Conservation (phyloP, 2,797 vertebrate genomes). For the Centroberyx gerrardi region DNA sequence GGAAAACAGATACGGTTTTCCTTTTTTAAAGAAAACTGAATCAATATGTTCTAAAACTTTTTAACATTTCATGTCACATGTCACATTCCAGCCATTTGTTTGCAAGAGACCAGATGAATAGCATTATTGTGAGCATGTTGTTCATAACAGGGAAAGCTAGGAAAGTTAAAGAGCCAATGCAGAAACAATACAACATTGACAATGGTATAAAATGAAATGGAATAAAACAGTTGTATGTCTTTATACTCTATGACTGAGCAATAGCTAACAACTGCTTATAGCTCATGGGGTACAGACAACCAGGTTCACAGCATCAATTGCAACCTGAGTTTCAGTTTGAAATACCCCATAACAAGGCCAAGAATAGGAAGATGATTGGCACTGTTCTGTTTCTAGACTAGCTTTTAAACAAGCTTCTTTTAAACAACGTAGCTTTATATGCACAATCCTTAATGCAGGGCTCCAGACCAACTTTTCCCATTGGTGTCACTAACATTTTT, state of each 20-base stretch:
- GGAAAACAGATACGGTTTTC: too few relatives aligned
- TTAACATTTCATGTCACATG: neutral
- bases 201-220: neutral
- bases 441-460: conserved; percentile 9
- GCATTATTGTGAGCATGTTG: too few relatives aligned
- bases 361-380: too few relatives aligned
- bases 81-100: neutral
- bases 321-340: neutral
- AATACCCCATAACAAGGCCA: neutral
- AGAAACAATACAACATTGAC: conserved; percentile 4
- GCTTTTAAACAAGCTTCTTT: too few relatives aligned
- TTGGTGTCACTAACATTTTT: too few relatives aligned
- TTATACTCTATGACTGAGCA: neutral
- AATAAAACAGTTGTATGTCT: neutral
- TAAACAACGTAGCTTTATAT: neutral
- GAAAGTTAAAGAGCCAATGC: too few relatives aligned
- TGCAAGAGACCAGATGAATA: neutral
- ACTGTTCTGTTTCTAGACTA: too few relatives aligned
- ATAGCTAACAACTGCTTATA: neutral
- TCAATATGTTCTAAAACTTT: conserved; percentile 35
- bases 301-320: neutral
- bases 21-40: conserved; percentile 26
- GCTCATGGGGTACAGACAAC: neutral
- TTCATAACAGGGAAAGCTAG: too few relatives aligned
- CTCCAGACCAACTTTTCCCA: neutral